Evolutionary conservation across 2,888 invertebrate species (phyloP).

Genomic region (Linyphia triangularis): DNA sequence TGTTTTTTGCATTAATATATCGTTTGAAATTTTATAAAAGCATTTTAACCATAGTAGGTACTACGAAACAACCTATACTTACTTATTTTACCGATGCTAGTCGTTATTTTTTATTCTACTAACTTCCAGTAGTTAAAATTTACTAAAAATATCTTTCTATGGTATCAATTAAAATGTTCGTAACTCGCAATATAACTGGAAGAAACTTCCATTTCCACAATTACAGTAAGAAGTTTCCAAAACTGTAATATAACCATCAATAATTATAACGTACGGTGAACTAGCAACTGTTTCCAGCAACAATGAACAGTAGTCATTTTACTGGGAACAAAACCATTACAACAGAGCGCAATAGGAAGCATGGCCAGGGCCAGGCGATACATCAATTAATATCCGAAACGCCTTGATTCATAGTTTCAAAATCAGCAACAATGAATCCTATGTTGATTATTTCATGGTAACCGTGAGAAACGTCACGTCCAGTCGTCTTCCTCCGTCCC

Average conservation of each 20-base stretch:
- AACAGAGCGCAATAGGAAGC: not conserved
- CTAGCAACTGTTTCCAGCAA: not conserved
- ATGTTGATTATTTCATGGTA: slow-evolving; percentile 31
- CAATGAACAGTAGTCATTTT: not conserved
- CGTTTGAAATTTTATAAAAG: too few species aligned
- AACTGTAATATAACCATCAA: not conserved
- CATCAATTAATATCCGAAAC: not conserved
- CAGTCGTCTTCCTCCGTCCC: slow-evolving; percentile 11
- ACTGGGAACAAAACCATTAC: not conserved
- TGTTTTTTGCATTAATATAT: too few species aligned
- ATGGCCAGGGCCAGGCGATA: not conserved
- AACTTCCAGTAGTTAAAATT: too few species aligned
- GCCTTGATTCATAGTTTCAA: slow-evolving; percentile 14
- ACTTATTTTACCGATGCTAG: too few species aligned
- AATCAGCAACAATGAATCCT: slow-evolving; percentile 45
- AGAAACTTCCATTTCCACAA: too few species aligned
- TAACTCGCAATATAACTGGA: too few species aligned
- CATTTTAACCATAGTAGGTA: too few species aligned
- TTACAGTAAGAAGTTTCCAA: too few species aligned
- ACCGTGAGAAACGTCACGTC: slow-evolving; percentile 59
- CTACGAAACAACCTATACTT: too few species aligned
- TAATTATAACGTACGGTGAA: not conserved
- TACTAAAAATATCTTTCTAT: too few species aligned
- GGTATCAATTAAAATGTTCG: too few species aligned
- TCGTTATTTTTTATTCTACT: too few species aligned